These are phyloP conservation scores for Pituophis catenifer DNA, from an alignment of 2,113 vertebrate species.

Conservation along the genomic window DNA sequence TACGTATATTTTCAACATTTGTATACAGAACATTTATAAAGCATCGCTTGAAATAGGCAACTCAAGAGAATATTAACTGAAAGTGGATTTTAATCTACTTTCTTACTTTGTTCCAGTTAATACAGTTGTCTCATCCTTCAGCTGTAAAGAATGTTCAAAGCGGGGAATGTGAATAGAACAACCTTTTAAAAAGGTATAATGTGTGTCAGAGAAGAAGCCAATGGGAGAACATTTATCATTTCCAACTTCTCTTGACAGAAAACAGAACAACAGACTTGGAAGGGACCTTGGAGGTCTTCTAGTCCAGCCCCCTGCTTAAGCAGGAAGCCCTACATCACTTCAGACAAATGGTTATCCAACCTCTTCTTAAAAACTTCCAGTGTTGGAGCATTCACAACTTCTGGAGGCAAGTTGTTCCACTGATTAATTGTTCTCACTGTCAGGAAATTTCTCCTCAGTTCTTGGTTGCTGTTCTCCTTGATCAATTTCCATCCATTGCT, in stretches of 20 bases:
- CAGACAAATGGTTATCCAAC: too few relatives aligned
- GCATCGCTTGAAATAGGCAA: constrained; percentile 42
- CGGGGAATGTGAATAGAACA: neutral
- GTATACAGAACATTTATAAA: constrained; percentile 43
- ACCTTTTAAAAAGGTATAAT: neutral
- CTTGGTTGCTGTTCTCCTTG: too few relatives aligned
- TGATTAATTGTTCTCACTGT: too few relatives aligned
- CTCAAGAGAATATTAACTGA: constrained; percentile 3
- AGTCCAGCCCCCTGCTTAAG: too few relatives aligned
- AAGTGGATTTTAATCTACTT: constrained; percentile 20
- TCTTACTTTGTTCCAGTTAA: neutral
- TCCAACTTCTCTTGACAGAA: neutral
- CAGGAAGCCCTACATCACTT: too few relatives aligned
- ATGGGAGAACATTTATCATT: neutral
- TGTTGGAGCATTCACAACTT: too few relatives aligned
- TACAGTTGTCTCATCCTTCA: neutral
- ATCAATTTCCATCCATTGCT: too few relatives aligned
- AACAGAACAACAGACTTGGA: too few relatives aligned
- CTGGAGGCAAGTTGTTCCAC: too few relatives aligned
- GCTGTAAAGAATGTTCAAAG: neutral
- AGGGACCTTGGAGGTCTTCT: too few relatives aligned
- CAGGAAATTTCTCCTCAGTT: too few relatives aligned
- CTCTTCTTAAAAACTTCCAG: too few relatives aligned
- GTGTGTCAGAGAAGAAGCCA: neutral
- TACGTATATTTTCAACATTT: constrained; percentile 54